These are phyloP conservation scores for Ammospiza nelsoni DNA, from an alignment of 2,113 vertebrate species.

Conservation along the genomic window DNA sequence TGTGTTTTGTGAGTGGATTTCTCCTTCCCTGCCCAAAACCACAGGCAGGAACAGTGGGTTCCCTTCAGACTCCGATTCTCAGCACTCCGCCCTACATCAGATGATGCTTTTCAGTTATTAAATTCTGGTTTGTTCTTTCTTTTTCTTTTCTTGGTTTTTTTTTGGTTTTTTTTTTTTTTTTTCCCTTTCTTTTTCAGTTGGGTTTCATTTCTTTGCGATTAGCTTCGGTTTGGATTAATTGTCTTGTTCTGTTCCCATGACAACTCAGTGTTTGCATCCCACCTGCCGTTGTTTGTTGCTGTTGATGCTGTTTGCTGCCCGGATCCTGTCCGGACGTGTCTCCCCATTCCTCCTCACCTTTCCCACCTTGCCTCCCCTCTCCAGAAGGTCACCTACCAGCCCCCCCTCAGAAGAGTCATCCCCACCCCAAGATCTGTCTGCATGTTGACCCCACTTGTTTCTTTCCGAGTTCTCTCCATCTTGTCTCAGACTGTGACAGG, in stretches of 20 bases:
- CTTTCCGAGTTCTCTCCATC: slow-evolving; percentile 64
- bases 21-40: background rate
- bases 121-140: slow-evolving; percentile 30
- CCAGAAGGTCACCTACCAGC: slow-evolving; percentile 40
- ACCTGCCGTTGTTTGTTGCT: slow-evolving; percentile 73
- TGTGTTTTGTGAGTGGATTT: slow-evolving; percentile 74
- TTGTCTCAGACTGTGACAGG: slow-evolving; percentile 68
- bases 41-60: background rate
- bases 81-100: slow-evolving; percentile 62
- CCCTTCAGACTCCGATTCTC: slow-evolving; percentile 83
- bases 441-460: slow-evolving; percentile 72
- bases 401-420: slow-evolving; percentile 25
- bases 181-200: slow-evolving; percentile 10
- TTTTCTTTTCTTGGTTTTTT: background rate
- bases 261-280: slow-evolving; percentile 74
- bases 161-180: background rate
- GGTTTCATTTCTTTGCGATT: slow-evolving; percentile 75
- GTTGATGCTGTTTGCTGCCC: slow-evolving; percentile 72
- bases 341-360: slow-evolving; percentile 71
- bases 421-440: slow-evolving; percentile 69
- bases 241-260: slow-evolving; percentile 84
- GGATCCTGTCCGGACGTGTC: slow-evolving; percentile 52
- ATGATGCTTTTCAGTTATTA: slow-evolving; percentile 59
- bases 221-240: slow-evolving; percentile 74
- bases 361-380: slow-evolving; percentile 54